Percentiles rank a stretch among this genome's conserved stretches.
These are phyloP conservation scores for Trichopria drosophilae DNA, from an alignment of 2,888 invertebrate genomes.

Conservation along the genomic window DNA sequence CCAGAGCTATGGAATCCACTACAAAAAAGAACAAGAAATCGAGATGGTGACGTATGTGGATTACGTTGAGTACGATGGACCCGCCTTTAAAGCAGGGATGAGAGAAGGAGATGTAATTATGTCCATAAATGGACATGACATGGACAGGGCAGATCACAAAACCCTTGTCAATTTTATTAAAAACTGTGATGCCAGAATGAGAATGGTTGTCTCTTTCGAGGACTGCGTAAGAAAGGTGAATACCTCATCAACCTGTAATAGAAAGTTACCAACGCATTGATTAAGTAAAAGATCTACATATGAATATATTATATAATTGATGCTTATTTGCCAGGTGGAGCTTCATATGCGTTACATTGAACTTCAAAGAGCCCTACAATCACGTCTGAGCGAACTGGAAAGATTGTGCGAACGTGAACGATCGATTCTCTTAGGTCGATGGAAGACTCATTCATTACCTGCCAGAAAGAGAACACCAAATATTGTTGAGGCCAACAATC, in stretches of 20 bases:
- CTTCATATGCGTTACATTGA: slow-evolving; percentile 91
- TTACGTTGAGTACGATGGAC: slow-evolving; percentile 89
- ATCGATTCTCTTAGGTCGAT: slow-evolving; percentile 80
- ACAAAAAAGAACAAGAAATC: slow-evolving; percentile 89
- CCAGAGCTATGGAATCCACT: slow-evolving; percentile 94
- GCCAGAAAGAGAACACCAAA: slow-evolving; percentile 79
- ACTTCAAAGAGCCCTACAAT: slow-evolving; percentile 80
- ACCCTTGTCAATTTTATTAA: slow-evolving; percentile 90
- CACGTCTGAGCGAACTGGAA: slow-evolving; percentile 83
- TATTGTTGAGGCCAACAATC: slow-evolving; percentile 54
- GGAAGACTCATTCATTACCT: slow-evolving; percentile 88
- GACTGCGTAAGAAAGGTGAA: slow-evolving; percentile 89
- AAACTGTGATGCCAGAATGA: slow-evolving; percentile 84
- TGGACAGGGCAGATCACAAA: slow-evolving; percentile 93
- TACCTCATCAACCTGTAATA: neutral
- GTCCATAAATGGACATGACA: slow-evolving; percentile 93
- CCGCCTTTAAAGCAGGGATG: slow-evolving; percentile 92
- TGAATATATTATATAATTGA: slow-evolving; percentile 1
- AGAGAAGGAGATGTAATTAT: slow-evolving; percentile 94
- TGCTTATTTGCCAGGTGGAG: slow-evolving; percentile 66
- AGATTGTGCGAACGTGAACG: slow-evolving; percentile 78
- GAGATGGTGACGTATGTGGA: slow-evolving; percentile 98
- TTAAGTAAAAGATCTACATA: neutral
- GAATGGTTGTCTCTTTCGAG: slow-evolving; percentile 95
- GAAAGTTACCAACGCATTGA: neutral